Conservation (phyloP, 2,113 vertebrate species). For the Chionis minor region DNA sequence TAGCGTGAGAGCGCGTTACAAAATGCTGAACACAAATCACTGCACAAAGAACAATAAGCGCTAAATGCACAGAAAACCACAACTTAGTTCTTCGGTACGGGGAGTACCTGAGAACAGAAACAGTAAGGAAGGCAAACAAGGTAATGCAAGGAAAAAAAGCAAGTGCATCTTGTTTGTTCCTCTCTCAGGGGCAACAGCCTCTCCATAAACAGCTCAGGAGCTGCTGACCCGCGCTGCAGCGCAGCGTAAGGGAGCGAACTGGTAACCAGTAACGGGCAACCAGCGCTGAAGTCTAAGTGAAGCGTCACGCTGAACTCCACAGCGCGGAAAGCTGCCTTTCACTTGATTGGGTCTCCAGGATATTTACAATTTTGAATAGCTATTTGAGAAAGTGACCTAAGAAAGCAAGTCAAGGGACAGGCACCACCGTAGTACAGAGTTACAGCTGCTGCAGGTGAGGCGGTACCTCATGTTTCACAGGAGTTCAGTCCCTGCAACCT, state of each 20-base stretch:
- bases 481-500: rapidly evolving
- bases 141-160: neutral
- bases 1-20: rapidly evolving
- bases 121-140: neutral
- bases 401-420: neutral
- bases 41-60: neutral
- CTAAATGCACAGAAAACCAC: neutral
- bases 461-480: neutral
- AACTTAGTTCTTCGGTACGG: rapidly evolving
- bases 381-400: neutral
- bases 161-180: rapidly evolving
- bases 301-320: neutral
- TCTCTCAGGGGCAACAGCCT: neutral
- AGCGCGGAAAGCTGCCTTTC: neutral
- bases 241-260: rapidly evolving
- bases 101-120: neutral
- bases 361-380: constrained; percentile 32
- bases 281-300: too few relatives aligned
- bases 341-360: neutral
- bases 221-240: neutral
- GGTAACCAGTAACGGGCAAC: neutral
- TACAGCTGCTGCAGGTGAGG: neutral
- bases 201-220: neutral
- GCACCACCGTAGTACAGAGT: neutral
- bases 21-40: neutral